Evolutionary conservation across 2,113 vertebrate species (phyloP).

Genomic region (Phyllostomus discolor): DNA sequence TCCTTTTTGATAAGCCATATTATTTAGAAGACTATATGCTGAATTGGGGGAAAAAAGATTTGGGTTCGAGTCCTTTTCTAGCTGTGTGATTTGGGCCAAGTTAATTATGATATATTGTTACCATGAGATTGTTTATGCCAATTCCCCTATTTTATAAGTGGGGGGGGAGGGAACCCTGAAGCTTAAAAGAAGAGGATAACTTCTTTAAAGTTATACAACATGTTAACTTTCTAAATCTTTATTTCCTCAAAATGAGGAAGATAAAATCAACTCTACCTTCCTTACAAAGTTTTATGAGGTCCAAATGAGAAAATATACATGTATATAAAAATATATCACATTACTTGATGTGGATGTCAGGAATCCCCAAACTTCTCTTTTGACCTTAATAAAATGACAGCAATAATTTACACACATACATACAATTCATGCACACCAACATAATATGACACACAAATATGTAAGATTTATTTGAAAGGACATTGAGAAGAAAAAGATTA

Average conservation of each 20-base stretch:
- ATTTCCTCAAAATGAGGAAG: neutral
- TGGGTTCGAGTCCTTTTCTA: neutral
- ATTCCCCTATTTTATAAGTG: neutral
- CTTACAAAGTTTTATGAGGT: neutral
- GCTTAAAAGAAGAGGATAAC: neutral
- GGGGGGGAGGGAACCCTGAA: neutral
- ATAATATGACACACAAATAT: neutral
- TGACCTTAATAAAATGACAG: neutral
- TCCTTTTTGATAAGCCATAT: neutral
- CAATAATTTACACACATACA: neutral
- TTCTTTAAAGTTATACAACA: neutral
- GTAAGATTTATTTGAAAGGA: neutral
- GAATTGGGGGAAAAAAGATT: neutral
- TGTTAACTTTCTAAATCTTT: neutral
- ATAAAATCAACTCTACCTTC: neutral
- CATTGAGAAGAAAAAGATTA: neutral
- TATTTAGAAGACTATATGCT: neutral
- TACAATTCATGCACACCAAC: neutral
- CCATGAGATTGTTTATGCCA: neutral
- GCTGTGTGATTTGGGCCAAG: neutral
- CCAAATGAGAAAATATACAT: neutral
- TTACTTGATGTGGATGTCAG: neutral
- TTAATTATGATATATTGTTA: neutral
- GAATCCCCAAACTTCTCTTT: neutral
- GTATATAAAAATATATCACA: neutral